Base-by-base conservation (phyloP, 2,113 vertebrate genomes). In the Notothenia coriiceps region DNA sequence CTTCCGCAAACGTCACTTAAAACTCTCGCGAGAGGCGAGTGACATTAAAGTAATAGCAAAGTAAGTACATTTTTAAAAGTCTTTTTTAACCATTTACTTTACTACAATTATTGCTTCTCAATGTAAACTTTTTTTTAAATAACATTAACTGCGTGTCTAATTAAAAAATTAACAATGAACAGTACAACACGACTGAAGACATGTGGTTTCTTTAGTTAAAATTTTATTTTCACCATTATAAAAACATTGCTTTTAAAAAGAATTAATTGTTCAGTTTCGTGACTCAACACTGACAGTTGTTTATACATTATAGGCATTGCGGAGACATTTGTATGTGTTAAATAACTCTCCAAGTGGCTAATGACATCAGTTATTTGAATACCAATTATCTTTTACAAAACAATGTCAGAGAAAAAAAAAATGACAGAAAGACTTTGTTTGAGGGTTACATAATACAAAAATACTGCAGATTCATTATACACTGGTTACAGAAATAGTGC, bases 1-100 rank as follows among this genome's bases (percentile, higher is more conserved):
- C 94, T 94, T 94, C 93, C 94, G 89, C n/a, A 64, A 40, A 89
- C 86, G 88, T 92, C 10, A 84, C 12, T 2, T 2, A 1, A 2
- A 78, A 81, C 2, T 90, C 80, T 92, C 93, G 93, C 93, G 93
- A 92, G 86, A 91, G 2, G 6, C 64, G 7, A 10, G 1, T 33
- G 1, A n/a, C 5, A 12, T 14, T 13, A 22, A 22, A 22, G 22
- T 22, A 22, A 22, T 22, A 22, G 22, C 22, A 22, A 22, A 22
- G 22, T 22, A 22, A 22, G 1, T 22, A 22, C 22, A 22, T 22
- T 22, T 22, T 22, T 22, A 1, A 22, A 22, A 22, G 22, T 22
- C 1, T 22, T 22, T 22, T 22, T 22, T 22, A 22, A 22, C 22
- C 22, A 22, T 22, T 22, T 22, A 22, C 22, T 22, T 22, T 22